Conservation (phyloP, 2,113 vertebrate species). For the Gallinago paraguaiae region DNA sequence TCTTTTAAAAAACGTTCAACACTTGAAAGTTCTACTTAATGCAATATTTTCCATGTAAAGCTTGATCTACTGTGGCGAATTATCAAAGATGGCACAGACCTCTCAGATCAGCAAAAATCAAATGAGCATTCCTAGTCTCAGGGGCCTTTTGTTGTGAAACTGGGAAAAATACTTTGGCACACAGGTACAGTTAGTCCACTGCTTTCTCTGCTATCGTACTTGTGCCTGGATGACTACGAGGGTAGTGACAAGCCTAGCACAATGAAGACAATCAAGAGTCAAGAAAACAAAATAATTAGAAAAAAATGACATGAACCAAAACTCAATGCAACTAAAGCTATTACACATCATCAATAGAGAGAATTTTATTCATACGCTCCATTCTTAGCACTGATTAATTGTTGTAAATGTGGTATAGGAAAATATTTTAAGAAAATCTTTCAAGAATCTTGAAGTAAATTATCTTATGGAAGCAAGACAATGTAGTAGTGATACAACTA, state of each 20-base stretch:
- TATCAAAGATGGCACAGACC: conserved; percentile 28
- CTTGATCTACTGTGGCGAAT: conserved; percentile 9
- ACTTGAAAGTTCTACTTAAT: conserved; percentile 19
- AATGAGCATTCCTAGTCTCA: conserved; percentile 3
- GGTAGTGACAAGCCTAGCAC: neutral
- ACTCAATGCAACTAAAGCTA: neutral
- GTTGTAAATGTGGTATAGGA: neutral
- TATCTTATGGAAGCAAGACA: neutral
- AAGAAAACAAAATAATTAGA: neutral
- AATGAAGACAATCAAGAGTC: neutral
- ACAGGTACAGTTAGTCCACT: neutral
- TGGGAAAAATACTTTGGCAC: neutral
- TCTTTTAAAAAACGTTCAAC: neutral
- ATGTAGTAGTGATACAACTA: neutral
- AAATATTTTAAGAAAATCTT: neutral
- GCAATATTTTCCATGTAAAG: conserved; percentile 22
- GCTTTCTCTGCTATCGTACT: neutral
- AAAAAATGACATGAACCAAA: neutral
- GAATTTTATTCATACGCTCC: neutral
- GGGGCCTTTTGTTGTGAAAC: neutral
- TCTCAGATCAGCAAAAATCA: conserved; percentile 54
- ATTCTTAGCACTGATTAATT: neutral
- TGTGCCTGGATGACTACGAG: neutral
- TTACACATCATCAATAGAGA: neutral
- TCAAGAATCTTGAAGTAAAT: neutral